Conservation (phyloP, 2,888 invertebrate genomes). For the Lamellibrachia columna region DNA sequence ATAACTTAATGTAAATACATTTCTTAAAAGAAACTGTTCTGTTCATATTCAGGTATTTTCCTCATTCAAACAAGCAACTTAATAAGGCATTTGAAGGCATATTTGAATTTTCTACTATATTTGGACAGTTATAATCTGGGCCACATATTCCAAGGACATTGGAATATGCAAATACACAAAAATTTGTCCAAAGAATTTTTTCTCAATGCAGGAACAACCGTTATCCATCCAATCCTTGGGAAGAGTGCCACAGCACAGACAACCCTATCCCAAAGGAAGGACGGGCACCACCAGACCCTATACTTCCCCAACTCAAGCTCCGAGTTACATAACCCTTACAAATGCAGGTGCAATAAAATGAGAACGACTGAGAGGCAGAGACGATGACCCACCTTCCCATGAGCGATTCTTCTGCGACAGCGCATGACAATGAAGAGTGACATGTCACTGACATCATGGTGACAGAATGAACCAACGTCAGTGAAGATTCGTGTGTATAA, state of each 20-base stretch:
- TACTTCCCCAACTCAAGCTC: neutral
- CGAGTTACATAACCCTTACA: neutral
- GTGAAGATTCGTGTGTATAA: neutral
- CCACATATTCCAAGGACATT: too few relatives aligned
- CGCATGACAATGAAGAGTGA: slow-evolving; percentile 16
- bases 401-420: neutral
- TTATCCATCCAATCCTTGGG: neutral
- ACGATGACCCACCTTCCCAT: slow-evolving; percentile 11
- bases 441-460: slow-evolving; percentile 5
- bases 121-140: too few relatives aligned
- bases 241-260: neutral
- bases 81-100: too few relatives aligned
- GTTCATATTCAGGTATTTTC: too few relatives aligned
- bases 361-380: neutral
- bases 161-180: neutral
- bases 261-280: slow-evolving; percentile 16
- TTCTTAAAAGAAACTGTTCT: too few relatives aligned
- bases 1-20: neutral
- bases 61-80: too few relatives aligned
- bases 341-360: neutral
- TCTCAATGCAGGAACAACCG: neutral
- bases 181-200: neutral
- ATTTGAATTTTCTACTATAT: too few relatives aligned
- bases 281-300: neutral
- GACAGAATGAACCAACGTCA: neutral